These are phyloP conservation scores for Gymnorhina tibicen DNA, from an alignment of 2,113 vertebrate species.

Conservation along the genomic window DNA sequence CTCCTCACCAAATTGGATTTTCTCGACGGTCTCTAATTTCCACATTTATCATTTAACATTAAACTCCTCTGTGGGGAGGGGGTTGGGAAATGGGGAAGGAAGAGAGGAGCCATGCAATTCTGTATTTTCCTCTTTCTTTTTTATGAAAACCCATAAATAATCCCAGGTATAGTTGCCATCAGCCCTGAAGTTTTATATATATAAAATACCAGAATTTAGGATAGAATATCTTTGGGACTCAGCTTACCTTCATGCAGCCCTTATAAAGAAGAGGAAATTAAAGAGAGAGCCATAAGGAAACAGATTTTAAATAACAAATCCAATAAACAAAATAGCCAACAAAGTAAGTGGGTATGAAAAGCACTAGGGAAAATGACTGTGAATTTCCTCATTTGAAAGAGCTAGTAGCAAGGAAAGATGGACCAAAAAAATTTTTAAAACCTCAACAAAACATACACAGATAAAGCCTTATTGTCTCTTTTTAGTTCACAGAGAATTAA, in stretches of 20 bases:
- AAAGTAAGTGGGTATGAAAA: background rate
- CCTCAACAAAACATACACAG: background rate
- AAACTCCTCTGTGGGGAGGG: conserved; percentile 76
- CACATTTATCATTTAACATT: conserved; percentile 98
- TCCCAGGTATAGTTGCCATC: conserved; percentile 68
- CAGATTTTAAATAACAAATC: conserved; percentile 58
- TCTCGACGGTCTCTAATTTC: conserved; percentile 90
- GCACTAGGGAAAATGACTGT: conserved; percentile 6
- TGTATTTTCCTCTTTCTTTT: conserved; percentile 69
- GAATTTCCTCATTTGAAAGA: background rate
- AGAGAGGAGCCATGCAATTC: conserved; percentile 63
- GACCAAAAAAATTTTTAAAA: background rate
- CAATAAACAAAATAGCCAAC: conserved; percentile 27
- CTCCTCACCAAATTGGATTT: conserved; percentile 94
- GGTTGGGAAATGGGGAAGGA: conserved; percentile 52
- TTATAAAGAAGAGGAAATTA: conserved; percentile 42
- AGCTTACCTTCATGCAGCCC: background rate
- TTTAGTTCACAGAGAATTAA: background rate
- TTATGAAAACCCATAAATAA: conserved; percentile 82
- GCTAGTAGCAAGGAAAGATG: background rate
- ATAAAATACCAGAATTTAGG: conserved; percentile 57
- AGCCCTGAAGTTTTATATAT: conserved; percentile 46
- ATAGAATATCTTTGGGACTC: conserved; percentile 30
- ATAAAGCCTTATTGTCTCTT: background rate
- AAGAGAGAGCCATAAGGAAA: conserved; percentile 11